phyloP scores from a whole-genome alignment of 1,140 invertebrate species.

The Maconellicoccus hirsutus region DNA sequence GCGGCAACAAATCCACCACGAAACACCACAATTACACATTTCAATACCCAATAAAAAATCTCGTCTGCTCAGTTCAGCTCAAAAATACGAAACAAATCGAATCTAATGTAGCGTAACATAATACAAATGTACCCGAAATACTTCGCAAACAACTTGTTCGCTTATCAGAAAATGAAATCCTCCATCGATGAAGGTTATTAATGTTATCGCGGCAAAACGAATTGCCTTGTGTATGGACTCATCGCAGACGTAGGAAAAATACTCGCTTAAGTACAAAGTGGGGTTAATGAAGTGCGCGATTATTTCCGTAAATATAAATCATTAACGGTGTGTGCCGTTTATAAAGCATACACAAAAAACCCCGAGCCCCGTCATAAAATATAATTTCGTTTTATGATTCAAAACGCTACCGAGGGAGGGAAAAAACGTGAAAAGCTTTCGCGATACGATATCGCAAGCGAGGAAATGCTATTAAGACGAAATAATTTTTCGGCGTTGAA shows the following conservation, averaged over 20 bases:
- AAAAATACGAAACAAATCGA: neutral
- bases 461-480: neutral
- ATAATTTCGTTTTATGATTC: neutral
- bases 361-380: neutral
- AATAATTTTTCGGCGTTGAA: neutral
- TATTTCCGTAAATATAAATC: neutral
- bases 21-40: neutral
- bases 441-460: neutral
- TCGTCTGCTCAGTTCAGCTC: neutral
- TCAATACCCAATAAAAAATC: neutral
- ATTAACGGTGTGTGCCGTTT: neutral
- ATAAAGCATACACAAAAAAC: too few species aligned
- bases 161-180: slow-evolving; percentile 9
- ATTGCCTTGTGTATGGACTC: neutral
- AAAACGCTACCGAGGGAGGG: neutral
- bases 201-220: slow-evolving; percentile 2
- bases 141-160: slow-evolving; percentile 1
- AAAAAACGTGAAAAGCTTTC: neutral
- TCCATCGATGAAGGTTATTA: slow-evolving; percentile 2
- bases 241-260: neutral
- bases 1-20: too few species aligned
- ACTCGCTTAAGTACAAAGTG: neutral
- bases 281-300: neutral
- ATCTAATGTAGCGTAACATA: neutral
- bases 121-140: neutral